phyloP scores from a whole-genome alignment of 2,888 invertebrate genomes.

The Cabera pusaria region DNA sequence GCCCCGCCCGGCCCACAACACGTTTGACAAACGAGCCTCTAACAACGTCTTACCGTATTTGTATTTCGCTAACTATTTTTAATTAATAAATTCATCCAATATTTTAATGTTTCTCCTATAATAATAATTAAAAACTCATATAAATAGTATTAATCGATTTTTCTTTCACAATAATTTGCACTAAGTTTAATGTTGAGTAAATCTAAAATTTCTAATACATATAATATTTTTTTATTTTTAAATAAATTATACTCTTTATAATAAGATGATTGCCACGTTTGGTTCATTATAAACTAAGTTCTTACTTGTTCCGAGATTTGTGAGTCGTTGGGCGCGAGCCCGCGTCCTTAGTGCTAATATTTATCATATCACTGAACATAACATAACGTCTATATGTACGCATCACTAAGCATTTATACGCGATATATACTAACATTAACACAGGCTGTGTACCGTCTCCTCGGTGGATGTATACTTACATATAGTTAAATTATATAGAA shows the following conservation, averaged over 20 bases:
- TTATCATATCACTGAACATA: constrained; percentile 78
- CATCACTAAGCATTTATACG: constrained; percentile 77
- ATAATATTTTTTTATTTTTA: constrained; percentile 78
- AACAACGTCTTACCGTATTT: constrained; percentile 82
- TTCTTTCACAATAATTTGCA: constrained; percentile 79
- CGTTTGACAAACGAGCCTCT: constrained; percentile 80
- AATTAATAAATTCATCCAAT: constrained; percentile 84
- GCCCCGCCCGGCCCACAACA: constrained; percentile 35
- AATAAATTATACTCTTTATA: constrained; percentile 82
- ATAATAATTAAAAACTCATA: constrained; percentile 83
- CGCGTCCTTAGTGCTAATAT: constrained; percentile 68
- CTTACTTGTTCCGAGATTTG: constrained; percentile 79
- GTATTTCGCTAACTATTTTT: constrained; percentile 83
- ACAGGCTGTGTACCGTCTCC: constrained; percentile 68
- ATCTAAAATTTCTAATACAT: constrained; percentile 84
- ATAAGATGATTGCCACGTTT: constrained; percentile 78
- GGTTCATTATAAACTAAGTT: constrained; percentile 81
- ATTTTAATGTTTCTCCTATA: constrained; percentile 80
- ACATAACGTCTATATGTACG: constrained; percentile 80
- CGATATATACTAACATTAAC: constrained; percentile 80
- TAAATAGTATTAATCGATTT: constrained; percentile 82
- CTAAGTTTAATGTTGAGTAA: constrained; percentile 82
- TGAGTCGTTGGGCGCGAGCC: constrained; percentile 61
- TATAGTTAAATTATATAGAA: constrained; percentile 54
- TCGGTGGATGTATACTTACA: constrained; percentile 77